phyloP scores from a whole-genome alignment of 2,113 vertebrate species.

The Pyxicephalus adspersus region DNA sequence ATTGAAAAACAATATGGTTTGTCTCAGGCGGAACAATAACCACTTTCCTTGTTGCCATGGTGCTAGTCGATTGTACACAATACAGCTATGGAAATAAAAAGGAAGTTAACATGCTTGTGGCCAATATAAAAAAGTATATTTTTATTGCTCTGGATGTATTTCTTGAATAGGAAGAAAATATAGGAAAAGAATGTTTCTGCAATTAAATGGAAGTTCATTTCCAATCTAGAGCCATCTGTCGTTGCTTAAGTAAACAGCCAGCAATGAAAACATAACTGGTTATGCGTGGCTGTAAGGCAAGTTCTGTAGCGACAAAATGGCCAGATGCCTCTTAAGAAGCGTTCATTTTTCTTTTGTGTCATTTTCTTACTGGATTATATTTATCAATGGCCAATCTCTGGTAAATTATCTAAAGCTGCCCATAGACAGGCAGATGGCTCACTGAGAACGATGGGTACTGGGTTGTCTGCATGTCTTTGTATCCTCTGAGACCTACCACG shows the following conservation, averaged over 20 bases:
- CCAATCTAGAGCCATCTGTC: conserved; percentile 31
- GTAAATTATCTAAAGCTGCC: not conserved
- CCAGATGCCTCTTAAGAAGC: conserved; percentile 15
- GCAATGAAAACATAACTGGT: not conserved
- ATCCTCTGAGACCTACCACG: too few relatives aligned
- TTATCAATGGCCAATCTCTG: not conserved
- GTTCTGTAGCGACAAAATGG: conserved; percentile 5
- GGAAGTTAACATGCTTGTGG: not conserved
- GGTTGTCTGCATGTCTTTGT: too few relatives aligned
- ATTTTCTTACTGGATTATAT: not conserved
- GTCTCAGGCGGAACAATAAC: conserved; percentile 36
- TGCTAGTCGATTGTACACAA: conserved; percentile 9
- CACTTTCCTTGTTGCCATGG: conserved; percentile 21
- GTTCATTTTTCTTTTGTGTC: conserved; percentile 16
- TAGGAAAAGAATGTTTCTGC: conserved; percentile 5
- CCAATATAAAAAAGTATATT: conserved; percentile 9
- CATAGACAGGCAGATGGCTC: too few relatives aligned
- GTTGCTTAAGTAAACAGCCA: conserved; percentile 17
- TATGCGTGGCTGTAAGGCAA: conserved; percentile 16
- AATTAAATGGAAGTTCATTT: conserved; percentile 35
- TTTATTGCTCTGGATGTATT: conserved; percentile 2
- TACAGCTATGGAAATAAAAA: not conserved
- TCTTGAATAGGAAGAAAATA: not conserved
- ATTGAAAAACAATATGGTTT: conserved; percentile 42
- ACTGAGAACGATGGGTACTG: too few relatives aligned